Evolutionary conservation across 2,888 invertebrate genomes (phyloP).

Genomic region (Merodon equestris): DNA sequence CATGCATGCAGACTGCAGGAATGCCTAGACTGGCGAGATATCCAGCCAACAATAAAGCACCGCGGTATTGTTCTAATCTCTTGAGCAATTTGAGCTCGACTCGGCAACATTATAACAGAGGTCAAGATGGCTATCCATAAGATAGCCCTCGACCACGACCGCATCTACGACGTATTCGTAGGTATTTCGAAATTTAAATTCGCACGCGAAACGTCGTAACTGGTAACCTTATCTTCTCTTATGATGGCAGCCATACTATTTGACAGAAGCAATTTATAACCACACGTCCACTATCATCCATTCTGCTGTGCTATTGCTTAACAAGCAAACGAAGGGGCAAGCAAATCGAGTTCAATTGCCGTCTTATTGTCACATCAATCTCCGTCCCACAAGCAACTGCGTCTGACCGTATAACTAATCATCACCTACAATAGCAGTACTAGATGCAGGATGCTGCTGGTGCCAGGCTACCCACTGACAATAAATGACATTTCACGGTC

Average conservation of each 20-base stretch:
- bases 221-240: slow-evolving; percentile 36
- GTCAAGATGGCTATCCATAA: slow-evolving; percentile 58
- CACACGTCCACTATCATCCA: slow-evolving; percentile 34
- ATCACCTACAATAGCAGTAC: slow-evolving; percentile 69
- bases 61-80: slow-evolving; percentile 67
- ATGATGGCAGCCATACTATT: slow-evolving; percentile 53
- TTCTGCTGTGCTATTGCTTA: slow-evolving; percentile 38
- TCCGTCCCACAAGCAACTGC: slow-evolving; percentile 31
- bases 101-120: slow-evolving; percentile 36
- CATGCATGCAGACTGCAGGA: slow-evolving; percentile 41
- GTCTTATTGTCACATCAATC: slow-evolving; percentile 64
- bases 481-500: slow-evolving; percentile 57
- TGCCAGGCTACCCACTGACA: too few species aligned
- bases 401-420: slow-evolving; percentile 42
- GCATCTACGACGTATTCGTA: background rate
- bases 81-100: slow-evolving; percentile 50
- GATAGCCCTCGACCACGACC: slow-evolving; percentile 36
- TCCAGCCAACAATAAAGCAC: slow-evolving; percentile 65
- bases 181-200: slow-evolving; percentile 25
- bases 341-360: slow-evolving; percentile 66
- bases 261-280: slow-evolving; percentile 60
- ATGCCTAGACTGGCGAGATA: slow-evolving; percentile 51
- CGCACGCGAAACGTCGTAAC: slow-evolving; percentile 27
- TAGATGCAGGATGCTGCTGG: too few species aligned
- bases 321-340: slow-evolving; percentile 49